Percentiles rank a stretch among this genome's conserved stretches.
Evolutionary conservation across 2,113 vertebrate genomes (phyloP).

Genomic region (Callionymus lyra): DNA sequence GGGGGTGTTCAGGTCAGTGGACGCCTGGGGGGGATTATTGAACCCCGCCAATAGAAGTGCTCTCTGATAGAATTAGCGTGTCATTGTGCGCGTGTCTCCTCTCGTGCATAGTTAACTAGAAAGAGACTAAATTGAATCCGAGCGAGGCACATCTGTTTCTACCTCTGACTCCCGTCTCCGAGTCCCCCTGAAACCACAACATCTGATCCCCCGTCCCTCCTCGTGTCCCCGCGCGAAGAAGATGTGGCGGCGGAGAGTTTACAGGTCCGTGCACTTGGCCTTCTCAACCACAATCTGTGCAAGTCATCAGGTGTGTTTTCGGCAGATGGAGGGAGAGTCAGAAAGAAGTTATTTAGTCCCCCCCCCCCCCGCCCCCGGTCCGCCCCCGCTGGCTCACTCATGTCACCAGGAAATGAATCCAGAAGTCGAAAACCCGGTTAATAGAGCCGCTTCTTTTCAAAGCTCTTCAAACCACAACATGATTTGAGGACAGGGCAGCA

Average conservation of each 20-base stretch:
- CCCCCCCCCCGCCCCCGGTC: too few species aligned
- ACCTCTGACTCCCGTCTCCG: constrained; percentile 48
- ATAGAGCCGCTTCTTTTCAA: too few species aligned
- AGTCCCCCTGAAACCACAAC: constrained; percentile 55
- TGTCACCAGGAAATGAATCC: constrained; percentile 23
- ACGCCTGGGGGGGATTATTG: too few species aligned
- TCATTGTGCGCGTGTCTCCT: constrained; percentile 27
- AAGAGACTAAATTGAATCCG: constrained; percentile 55
- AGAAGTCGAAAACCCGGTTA: too few species aligned
- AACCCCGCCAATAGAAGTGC: too few species aligned
- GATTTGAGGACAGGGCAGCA: too few species aligned
- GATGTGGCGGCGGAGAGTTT: background rate
- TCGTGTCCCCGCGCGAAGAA: background rate
- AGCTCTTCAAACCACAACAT: too few species aligned
- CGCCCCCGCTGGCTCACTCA: too few species aligned
- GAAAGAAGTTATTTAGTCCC: too few species aligned
- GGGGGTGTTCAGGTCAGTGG: too few species aligned
- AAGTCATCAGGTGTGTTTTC: constrained; percentile 56
- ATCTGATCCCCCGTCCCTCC: constrained; percentile 36
- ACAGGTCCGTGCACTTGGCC: constrained; percentile 28
- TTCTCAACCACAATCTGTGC: constrained; percentile 45
- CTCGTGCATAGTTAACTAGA: constrained; percentile 25
- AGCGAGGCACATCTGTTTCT: constrained; percentile 62
- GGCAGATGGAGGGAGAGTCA: constrained; percentile 15
- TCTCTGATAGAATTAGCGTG: too few species aligned